Evolutionary conservation across 2,797 vertebrate species (phyloP), one percentile per base, ranked within the genome.

Genomic region (Caiman crocodilus): DNA sequence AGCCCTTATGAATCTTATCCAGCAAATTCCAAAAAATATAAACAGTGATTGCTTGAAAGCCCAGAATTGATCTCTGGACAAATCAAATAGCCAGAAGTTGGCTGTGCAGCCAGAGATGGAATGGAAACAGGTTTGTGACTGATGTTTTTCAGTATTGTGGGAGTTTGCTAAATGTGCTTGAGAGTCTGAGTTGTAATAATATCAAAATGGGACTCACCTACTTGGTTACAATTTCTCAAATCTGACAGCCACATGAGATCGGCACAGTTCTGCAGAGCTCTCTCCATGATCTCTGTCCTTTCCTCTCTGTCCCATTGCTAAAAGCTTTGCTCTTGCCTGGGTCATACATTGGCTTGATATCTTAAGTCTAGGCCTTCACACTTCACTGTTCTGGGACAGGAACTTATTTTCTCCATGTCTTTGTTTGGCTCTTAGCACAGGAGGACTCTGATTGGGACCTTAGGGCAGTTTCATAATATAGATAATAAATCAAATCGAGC

Each of bases 401-500:
- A 59, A 42, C 14, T 21, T 71, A 50, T 32, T 21, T 35, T 35
- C 21, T 30, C 67, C 26, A 18, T 32, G 16, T 67, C 28, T 32
- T 77, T 81, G 81, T 87, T 82, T 83, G 78, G 91, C 67, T 95
- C 87, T 90, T 71, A 93, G 67, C 59, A 30, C 82, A 90, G 88
- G 75, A 90, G 82, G 79, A 88, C 87, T 82, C 90, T 89, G 63
- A 92, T 88, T 79, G 83, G 94, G 84, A 79, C 90, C 95, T 96
- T 88, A 76, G 87, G 87, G 82, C 79, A 88, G 77, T 87, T 32
- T 75, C 28, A 30, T 93, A 92, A 87, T 90, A 87, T 88, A 94
- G 90, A 84, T 4, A 91, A 78, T 89, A 94, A 90, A 93, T 94
- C 89, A 95, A 79, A 92, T 92, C 83, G 95, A 93, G 93, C 90